Base-by-base conservation (phyloP, 2,797 vertebrate genomes). In the Lateolabrax maculatus region DNA sequence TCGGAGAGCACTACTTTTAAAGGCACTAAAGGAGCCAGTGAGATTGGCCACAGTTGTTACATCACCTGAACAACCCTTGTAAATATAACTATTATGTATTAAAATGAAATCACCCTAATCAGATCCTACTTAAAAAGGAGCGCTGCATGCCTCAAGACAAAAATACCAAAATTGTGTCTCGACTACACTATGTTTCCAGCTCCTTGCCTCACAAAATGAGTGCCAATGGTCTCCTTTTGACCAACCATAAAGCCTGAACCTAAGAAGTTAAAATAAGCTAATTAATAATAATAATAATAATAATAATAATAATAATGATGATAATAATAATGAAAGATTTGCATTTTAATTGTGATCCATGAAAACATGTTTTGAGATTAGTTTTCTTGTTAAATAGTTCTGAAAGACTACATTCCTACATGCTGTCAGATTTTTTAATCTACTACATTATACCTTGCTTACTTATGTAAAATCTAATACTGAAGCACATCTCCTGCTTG, bases 31-130 rank as follows among this genome's bases (percentile, higher is more conserved):
- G 41, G 44, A 64, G 46, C 15, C 23, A 44, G 68, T 67, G n/a
- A 61, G 68, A 81, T 46, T 83, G 70, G 53, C 56, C 39, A 49
- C n/a, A 74, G 27, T 41, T 58, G 43, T 71, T 67, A 75, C 19
- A 72, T 27, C 16, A 36, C 48, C 65, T 74, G 34, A 81, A 61
- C 63, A 63, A 71, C 69, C 19, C 60, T 58, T 37, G 52, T 39
- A 76, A 67, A 66, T n/a, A 71, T 9, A 73, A 16, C 23, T 71
- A 77, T 71, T 80, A 63, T 64, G 21, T 55, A 71, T 82, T 56
- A 75, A 83, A 80, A 81, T 34, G 9, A 52, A 77, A 71, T 82
- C 27, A 48, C n/a, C 15, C 18, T n/a, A 63, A 77, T 75, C 36
- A n/a, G 60, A 41, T 53, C 15, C 39, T 6, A 25, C 65, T 48